Conservation (phyloP, 1,140 invertebrate genomes). For the Drosophila seguyi region DNA sequence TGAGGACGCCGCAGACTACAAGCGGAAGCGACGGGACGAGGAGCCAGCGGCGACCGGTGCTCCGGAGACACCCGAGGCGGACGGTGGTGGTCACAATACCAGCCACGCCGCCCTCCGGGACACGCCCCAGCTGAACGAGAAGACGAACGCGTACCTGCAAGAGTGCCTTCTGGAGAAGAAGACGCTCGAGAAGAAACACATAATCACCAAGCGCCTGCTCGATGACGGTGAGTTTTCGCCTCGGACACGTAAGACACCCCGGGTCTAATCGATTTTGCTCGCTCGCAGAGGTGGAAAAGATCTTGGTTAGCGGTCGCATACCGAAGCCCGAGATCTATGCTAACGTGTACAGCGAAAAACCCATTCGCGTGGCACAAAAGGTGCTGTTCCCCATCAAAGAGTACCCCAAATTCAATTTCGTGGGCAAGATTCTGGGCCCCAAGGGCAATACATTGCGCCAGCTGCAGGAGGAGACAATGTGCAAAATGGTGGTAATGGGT, state of each 20-base stretch:
- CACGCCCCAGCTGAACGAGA: constrained; percentile 78
- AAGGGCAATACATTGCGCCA: constrained; percentile 97
- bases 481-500: constrained; percentile 97
- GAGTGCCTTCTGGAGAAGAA: constrained; percentile 81
- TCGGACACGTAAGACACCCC: constrained; percentile 11
- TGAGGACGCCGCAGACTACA: constrained; percentile 81
- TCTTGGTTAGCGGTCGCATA: constrained; percentile 87
- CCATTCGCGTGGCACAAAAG: constrained; percentile 93
- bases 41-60: constrained; percentile 64
- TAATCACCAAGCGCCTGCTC: constrained; percentile 76
- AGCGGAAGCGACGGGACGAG: constrained; percentile 78
- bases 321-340: constrained; percentile 89
- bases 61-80: constrained; percentile 63
- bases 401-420: constrained; percentile 97
- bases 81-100: constrained; percentile 61
- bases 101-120: constrained; percentile 70
- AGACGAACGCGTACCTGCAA: constrained; percentile 78
- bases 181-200: constrained; percentile 76
- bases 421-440: constrained; percentile 96
- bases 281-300: constrained; percentile 88
- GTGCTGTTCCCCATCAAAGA: constrained; percentile 94
- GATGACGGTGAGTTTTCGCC: constrained; percentile 67
- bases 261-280: constrained; percentile 36
- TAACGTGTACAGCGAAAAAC: constrained; percentile 94
- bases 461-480: constrained; percentile 97